Evolutionary conservation across 1,140 invertebrate species (phyloP).

Genomic region (Bombus fervidus): DNA sequence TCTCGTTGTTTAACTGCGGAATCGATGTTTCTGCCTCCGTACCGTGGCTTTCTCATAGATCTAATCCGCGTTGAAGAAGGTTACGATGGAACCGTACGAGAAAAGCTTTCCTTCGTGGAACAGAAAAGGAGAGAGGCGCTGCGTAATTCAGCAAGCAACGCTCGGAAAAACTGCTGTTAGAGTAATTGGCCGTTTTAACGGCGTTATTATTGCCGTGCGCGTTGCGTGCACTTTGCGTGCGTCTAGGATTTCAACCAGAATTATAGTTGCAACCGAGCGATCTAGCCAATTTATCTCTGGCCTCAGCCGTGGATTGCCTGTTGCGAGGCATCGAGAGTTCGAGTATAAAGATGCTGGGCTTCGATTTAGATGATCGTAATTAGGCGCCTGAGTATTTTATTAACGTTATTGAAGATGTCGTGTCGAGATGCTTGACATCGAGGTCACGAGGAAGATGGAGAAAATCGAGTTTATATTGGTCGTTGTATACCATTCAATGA

Average conservation of each 20-base stretch:
- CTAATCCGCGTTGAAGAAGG: not conserved
- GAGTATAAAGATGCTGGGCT: no score
- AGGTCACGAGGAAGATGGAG: not conserved
- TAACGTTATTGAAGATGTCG: not conserved
- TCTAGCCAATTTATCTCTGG: not conserved
- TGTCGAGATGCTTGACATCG: not conserved
- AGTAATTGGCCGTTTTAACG: slow-evolving; percentile 20
- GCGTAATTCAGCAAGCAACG: slow-evolving; percentile 13
- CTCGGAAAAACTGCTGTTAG: not conserved
- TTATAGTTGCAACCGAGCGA: slow-evolving; percentile 9
- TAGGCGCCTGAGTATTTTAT: not conserved
- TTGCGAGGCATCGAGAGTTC: not conserved
- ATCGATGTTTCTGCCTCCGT: slow-evolving; percentile 42
- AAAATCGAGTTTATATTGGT: not conserved
- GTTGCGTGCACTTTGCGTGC: slow-evolving; percentile 10
- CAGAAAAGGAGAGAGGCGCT: not conserved
- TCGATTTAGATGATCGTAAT: slow-evolving; percentile 12
- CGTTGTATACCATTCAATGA: not conserved
- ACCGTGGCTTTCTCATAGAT: not conserved
- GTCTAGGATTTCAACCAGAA: slow-evolving; percentile 21
- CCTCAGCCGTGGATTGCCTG: not conserved
- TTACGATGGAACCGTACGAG: not conserved
- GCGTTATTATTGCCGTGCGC: slow-evolving; percentile 18
- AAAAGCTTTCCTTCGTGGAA: not conserved
- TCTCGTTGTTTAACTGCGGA: slow-evolving; percentile 29